Evolutionary conservation across 2,113 vertebrate genomes (phyloP).

Genomic region (Morone saxatilis): DNA sequence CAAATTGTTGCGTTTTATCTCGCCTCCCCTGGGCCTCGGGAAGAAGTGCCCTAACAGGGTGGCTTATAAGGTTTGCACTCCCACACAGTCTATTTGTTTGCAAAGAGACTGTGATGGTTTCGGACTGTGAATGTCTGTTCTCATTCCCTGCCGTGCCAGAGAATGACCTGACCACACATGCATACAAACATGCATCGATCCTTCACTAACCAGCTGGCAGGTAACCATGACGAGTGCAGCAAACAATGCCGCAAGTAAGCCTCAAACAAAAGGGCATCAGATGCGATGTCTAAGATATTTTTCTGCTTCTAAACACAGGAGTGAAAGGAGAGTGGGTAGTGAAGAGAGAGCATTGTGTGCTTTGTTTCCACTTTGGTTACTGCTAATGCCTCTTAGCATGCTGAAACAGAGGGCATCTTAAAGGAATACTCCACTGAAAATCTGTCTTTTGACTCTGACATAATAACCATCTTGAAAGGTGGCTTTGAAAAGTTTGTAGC

Average conservation of each 20-base stretch:
- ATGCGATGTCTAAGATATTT: conserved; percentile 25
- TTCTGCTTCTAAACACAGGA: conserved; percentile 30
- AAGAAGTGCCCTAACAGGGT: conserved; percentile 97
- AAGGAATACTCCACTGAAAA: conserved; percentile 57
- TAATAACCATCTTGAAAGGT: neutral
- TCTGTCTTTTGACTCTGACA: neutral
- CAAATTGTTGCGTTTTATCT: conserved; percentile 97
- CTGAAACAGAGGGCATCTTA: conserved; percentile 53
- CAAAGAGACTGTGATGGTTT: conserved; percentile 66
- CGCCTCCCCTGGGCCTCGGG: conserved; percentile 96
- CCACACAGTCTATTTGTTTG: conserved; percentile 76
- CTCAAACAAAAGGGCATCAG: conserved; percentile 46
- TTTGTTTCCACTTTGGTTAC: conserved; percentile 78
- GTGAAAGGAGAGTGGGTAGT: neutral
- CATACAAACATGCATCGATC: conserved; percentile 59
- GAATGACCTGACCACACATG: conserved; percentile 57
- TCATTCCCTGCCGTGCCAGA: conserved; percentile 59
- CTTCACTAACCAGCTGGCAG: conserved; percentile 75
- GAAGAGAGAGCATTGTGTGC: conserved; percentile 65
- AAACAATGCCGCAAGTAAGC: conserved; percentile 78
- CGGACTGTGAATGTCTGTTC: conserved; percentile 66
- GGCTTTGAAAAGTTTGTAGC: conserved; percentile 1
- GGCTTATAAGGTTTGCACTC: conserved; percentile 97
- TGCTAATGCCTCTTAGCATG: conserved; percentile 70
- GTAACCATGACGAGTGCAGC: conserved; percentile 74